A percentile compares a stretch with the other conserved stretches of the same genome.
Conservation (phyloP, 2,113 vertebrate genomes). For the Pterocles orientalis region DNA sequence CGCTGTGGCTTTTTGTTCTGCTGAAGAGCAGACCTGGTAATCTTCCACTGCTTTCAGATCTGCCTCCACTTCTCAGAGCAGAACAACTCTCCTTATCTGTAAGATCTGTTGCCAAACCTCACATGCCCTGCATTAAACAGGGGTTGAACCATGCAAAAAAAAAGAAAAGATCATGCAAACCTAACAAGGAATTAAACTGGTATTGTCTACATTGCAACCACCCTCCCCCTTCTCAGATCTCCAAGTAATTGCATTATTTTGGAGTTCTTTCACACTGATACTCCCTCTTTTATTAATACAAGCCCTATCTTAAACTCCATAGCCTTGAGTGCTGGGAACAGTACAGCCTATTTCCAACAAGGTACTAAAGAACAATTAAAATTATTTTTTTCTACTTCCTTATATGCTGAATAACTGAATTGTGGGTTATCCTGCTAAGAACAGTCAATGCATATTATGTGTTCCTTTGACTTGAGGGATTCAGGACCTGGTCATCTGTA, state of each 20-base stretch:
- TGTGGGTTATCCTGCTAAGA: background rate
- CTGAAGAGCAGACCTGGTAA: slow-evolving; percentile 15
- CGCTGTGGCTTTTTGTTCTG: slow-evolving; percentile 23
- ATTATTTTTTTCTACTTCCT: background rate
- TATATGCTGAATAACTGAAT: background rate
- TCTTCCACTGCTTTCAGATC: slow-evolving; percentile 27
- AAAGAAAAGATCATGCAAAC: background rate
- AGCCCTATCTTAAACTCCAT: background rate
- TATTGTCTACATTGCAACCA: background rate
- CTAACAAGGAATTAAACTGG: background rate
- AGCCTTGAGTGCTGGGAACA: background rate
- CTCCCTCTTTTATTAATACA: background rate
- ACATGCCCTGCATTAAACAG: background rate
- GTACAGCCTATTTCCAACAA: background rate
- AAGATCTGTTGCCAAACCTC: background rate
- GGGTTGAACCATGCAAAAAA: background rate
- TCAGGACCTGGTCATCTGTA: background rate
- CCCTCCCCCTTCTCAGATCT: background rate
- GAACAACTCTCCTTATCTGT: background rate
- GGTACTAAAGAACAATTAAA: background rate
- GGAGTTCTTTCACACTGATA: background rate
- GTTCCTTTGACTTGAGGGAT: background rate
- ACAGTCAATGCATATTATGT: background rate
- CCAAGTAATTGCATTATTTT: background rate
- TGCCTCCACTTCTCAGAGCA: background rate